Evolutionary conservation across 2,888 invertebrate genomes (phyloP), one percentile per base, ranked within the genome.

Genomic region (Papilio protenor): DNA sequence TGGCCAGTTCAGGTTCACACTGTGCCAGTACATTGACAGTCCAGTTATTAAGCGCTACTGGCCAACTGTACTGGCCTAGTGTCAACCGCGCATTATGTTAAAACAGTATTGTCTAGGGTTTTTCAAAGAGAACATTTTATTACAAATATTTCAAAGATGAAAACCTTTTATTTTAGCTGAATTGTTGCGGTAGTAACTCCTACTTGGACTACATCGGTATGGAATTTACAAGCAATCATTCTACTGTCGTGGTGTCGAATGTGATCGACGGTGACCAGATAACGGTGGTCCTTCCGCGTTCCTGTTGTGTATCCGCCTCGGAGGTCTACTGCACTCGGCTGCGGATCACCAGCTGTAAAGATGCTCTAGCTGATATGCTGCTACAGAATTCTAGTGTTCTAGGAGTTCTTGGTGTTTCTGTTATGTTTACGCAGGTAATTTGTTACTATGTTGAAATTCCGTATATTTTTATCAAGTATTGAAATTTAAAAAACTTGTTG

Each of bases 381-480:
- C 79, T 89, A 0, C 93, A 94, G 81, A 94, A 94, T 70, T 83
- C 92, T 1, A 91, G 88, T 16, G 90, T 94, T 5, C 82, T 94
- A 0, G 94, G 94, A 2, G 93, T 94, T 4, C 84, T 94, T 6
- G 94, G 94, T 1, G 88, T 94, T 0, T 94, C 94, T 0, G 93
- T 94, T 14, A 92, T 94, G 91, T 94, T 94, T 82, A 92, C 94
- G 73, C 90, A 92, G 85, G 94, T 94, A 78, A 61, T n/a, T 55
- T 18, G 18, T 55, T 8, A 8, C n/a, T 55, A n/a, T 55, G 57
- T 59, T 21, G 21, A 57, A 55, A 8, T 8, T 49, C 49, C 3
- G 2, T 49, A 49, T 49, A 49, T 14, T 49, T 47, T 47, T 14
- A 49, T 49, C 49, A 5, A 16, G 16, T 49, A 5, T 16, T 49